Percentiles rank a stretch among this genome's conserved stretches.
Evolutionary conservation across 2,113 vertebrate species (phyloP).

Genomic region (Rutilus rutilus): DNA sequence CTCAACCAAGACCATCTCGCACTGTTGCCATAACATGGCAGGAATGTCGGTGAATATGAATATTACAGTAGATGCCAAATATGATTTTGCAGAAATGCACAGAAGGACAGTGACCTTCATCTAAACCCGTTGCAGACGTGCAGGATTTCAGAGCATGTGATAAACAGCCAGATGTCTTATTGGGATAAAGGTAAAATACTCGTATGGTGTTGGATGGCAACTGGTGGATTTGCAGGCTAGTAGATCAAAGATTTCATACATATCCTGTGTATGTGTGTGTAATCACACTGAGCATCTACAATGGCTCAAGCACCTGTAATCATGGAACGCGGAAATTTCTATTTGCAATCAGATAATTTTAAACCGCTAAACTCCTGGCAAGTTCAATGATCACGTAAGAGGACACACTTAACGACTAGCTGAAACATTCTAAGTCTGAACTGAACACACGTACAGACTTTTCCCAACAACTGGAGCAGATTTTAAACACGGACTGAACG

Average conservation of each 20-base stretch:
- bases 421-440: too few relatives aligned
- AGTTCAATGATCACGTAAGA: too few relatives aligned
- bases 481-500: too few relatives aligned
- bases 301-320: too few relatives aligned
- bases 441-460: too few relatives aligned
- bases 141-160: neutral
- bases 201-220: neutral
- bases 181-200: neutral
- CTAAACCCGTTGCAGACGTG: slow-evolving; percentile 17
- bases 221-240: neutral
- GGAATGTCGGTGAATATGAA: slow-evolving; percentile 61
- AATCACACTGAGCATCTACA: too few relatives aligned
- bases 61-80: slow-evolving; percentile 29
- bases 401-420: too few relatives aligned
- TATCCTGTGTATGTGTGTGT: neutral
- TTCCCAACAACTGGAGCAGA: too few relatives aligned
- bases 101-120: slow-evolving; percentile 5
- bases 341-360: too few relatives aligned
- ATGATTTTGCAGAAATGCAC: slow-evolving; percentile 28
- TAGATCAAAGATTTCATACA: neutral
- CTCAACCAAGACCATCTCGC: slow-evolving; percentile 65
- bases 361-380: too few relatives aligned
- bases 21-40: slow-evolving; percentile 72
- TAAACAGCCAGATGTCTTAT: slow-evolving; percentile 2
- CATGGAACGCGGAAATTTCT: too few relatives aligned